These are phyloP conservation scores for Gasterosteus aculeatus DNA, from an alignment of 2,113 vertebrate genomes.

Conservation along the genomic window DNA sequence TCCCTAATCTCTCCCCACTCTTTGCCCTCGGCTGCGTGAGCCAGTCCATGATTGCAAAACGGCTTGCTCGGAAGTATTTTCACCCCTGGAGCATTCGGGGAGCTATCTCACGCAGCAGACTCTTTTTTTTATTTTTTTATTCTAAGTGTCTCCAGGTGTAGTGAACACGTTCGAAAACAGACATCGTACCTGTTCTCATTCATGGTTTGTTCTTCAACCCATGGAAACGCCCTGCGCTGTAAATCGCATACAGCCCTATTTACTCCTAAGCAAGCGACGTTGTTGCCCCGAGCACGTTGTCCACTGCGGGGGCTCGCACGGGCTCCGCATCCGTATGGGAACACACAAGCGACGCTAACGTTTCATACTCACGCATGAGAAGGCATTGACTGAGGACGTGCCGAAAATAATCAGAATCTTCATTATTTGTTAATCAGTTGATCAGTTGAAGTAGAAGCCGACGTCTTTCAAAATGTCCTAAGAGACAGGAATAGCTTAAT, in stretches of 20 bases:
- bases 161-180: neutral
- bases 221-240: neutral
- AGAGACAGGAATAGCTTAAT: neutral
- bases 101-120: conserved; percentile 11
- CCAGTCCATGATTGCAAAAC: conserved; percentile 48
- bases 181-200: neutral
- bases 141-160: neutral
- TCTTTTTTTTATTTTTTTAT: too few relatives aligned
- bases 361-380: neutral
- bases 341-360: neutral
- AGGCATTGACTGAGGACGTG: neutral
- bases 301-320: neutral
- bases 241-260: neutral
- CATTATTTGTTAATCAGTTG: neutral
- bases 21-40: conserved; percentile 37
- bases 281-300: neutral
- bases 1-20: conserved; percentile 40
- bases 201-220: neutral
- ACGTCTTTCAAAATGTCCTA: neutral
- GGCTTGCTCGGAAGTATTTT: conserved; percentile 28
- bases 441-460: neutral
- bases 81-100: neutral
- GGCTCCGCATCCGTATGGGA: neutral
- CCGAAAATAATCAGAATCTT: neutral
- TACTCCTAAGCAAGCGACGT: too few relatives aligned